Evolutionary conservation across 2,797 vertebrate genomes (phyloP).

Genomic region (Aulostomus chinensis): DNA sequence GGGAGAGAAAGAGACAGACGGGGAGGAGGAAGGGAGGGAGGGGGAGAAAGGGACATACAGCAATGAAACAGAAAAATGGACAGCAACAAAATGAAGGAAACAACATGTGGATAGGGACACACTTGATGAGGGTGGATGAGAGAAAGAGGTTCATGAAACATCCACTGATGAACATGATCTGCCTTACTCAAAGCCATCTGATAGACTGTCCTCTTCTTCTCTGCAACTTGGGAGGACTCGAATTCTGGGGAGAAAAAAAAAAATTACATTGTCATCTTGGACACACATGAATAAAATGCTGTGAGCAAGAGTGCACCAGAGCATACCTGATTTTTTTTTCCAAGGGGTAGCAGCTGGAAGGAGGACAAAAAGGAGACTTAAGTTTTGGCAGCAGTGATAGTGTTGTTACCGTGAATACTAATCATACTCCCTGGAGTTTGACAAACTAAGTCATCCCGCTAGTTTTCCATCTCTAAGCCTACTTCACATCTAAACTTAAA

Average conservation of each 20-base stretch:
- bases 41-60: slow-evolving; percentile 32
- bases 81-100: slow-evolving; percentile 37
- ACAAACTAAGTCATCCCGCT: slow-evolving; percentile 65
- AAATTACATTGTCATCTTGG: neutral
- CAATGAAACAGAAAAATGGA: slow-evolving; percentile 66
- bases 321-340: slow-evolving; percentile 93
- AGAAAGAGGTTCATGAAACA: slow-evolving; percentile 18
- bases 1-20: slow-evolving; percentile 34
- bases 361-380: slow-evolving; percentile 75
- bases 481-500: too few relatives aligned
- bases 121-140: slow-evolving; percentile 32
- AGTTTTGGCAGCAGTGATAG: slow-evolving; percentile 64
- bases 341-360: slow-evolving; percentile 88
- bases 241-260: slow-evolving; percentile 76
- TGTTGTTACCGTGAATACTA: slow-evolving; percentile 71
- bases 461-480: slow-evolving; percentile 33
- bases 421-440: slow-evolving; percentile 59
- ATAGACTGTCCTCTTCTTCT: slow-evolving; percentile 96
- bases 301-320: slow-evolving; percentile 44
- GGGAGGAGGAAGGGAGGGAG: slow-evolving; percentile 23
- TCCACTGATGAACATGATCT: slow-evolving; percentile 31
- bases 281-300: too few relatives aligned
- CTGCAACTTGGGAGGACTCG: slow-evolving; percentile 87
- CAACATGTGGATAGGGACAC: slow-evolving; percentile 34
- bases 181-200: slow-evolving; percentile 95